Conservation (phyloP, 2,797 vertebrate genomes). For the Knipowitschia caucasica region DNA sequence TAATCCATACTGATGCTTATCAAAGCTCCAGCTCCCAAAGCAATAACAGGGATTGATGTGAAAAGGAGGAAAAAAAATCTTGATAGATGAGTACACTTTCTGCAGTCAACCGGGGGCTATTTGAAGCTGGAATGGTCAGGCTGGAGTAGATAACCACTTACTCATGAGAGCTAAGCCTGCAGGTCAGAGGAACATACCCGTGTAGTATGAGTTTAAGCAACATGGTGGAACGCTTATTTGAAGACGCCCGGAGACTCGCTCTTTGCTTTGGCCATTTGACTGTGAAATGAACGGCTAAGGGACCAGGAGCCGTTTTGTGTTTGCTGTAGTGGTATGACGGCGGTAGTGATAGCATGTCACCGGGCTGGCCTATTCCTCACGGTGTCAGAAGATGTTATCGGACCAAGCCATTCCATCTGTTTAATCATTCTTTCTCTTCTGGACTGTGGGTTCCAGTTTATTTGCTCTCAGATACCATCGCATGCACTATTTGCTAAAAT, state of each 20-base stretch:
- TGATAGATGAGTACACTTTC: conserved; percentile 41
- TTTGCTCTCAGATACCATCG: conserved; percentile 49
- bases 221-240: conserved; percentile 15
- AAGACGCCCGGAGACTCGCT: conserved; percentile 11
- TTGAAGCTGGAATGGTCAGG: conserved; percentile 38
- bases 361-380: conserved; percentile 37
- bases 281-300: conserved; percentile 14
- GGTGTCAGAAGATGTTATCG: conserved; percentile 45
- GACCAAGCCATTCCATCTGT: conserved; percentile 39
- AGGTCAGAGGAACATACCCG: conserved; percentile 13
- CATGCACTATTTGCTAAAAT: conserved; percentile 47
- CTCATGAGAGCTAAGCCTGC: conserved; percentile 13
- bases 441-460: conserved; percentile 38
- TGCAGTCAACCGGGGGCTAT: conserved; percentile 32
- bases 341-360: conserved; percentile 42
- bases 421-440: conserved; percentile 36
- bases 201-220: conserved; percentile 16
- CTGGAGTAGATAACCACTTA: conserved; percentile 33
- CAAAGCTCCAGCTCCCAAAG: conserved; percentile 46
- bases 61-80: conserved; percentile 5
- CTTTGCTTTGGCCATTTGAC: conserved; percentile 20
- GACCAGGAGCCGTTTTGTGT: conserved; percentile 5
- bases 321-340: conserved; percentile 6
- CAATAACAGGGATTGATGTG: conserved; percentile 51
- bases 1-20: conserved; percentile 50